phyloP scores from a whole-genome alignment of 1,140 invertebrate species.

The Neodiprion fabricii region DNA sequence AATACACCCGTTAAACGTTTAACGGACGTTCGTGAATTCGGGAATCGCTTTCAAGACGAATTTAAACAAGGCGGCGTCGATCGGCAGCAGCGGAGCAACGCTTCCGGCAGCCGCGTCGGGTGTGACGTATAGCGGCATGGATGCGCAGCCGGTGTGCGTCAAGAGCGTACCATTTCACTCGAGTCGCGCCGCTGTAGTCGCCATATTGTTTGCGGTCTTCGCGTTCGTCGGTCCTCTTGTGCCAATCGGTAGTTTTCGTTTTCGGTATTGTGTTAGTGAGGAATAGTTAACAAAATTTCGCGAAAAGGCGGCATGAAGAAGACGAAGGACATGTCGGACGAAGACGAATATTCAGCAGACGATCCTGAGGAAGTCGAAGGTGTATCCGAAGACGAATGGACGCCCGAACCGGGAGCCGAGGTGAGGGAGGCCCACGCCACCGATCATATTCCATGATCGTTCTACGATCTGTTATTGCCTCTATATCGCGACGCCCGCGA shows the following conservation, averaged over 20 bases:
- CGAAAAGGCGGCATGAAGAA: constrained; percentile 54
- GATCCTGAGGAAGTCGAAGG: constrained; percentile 60
- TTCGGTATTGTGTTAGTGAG: neutral
- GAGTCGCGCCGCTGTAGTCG: neutral
- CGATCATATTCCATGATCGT: constrained; percentile 16
- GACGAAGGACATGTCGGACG: constrained; percentile 58
- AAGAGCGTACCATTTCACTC: neutral
- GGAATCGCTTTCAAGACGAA: too few relatives aligned
- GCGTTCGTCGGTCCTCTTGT: neutral
- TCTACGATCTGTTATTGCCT: neutral
- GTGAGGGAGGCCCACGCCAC: constrained; percentile 37
- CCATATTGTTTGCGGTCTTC: constrained; percentile 3
- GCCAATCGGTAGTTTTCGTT: too few relatives aligned
- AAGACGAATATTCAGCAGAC: constrained; percentile 59
- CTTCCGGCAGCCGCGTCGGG: too few relatives aligned
- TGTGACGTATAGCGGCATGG: too few relatives aligned
- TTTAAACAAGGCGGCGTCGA: too few relatives aligned
- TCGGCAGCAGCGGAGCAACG: too few relatives aligned
- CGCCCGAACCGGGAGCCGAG: constrained; percentile 48
- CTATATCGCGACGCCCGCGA: neutral
- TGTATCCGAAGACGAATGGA: constrained; percentile 58
- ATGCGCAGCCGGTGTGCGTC: too few relatives aligned
- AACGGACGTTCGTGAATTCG: too few relatives aligned
- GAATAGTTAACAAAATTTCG: constrained; percentile 48
- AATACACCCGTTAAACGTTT: too few relatives aligned